Evolutionary conservation across 2,113 vertebrate species (phyloP).

Genomic region (Chlamydotis undulata): DNA sequence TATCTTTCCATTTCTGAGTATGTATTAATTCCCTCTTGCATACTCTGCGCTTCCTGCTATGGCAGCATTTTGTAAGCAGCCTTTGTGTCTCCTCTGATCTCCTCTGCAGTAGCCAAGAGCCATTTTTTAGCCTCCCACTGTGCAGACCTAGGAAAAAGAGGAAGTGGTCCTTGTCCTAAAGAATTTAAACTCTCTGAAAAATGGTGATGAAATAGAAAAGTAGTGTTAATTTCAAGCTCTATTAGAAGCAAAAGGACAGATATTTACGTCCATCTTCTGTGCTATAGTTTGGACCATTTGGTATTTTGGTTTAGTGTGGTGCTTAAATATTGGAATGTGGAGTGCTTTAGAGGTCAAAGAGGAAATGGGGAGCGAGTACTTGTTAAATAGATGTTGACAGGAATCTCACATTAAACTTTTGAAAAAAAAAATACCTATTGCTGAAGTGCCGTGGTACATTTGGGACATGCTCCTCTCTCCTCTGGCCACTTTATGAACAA

Average conservation of each 20-base stretch:
- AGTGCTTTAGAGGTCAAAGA: not conserved
- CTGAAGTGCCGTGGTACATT: not conserved
- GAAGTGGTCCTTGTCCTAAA: not conserved
- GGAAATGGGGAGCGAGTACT: not conserved
- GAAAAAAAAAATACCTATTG: not conserved
- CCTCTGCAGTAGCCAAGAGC: not conserved
- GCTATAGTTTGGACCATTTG: not conserved
- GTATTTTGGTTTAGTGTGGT: not conserved
- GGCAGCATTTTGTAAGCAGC: not conserved
- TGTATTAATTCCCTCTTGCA: not conserved
- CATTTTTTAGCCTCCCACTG: not conserved
- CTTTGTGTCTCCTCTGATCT: not conserved
- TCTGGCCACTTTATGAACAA: not conserved
- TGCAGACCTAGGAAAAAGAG: not conserved
- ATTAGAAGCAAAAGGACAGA: constrained; percentile 22
- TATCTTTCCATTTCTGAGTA: not conserved
- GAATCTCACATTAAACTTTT: not conserved
- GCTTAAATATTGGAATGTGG: not conserved
- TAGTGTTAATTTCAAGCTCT: constrained; percentile 31
- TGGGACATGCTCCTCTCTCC: not conserved
- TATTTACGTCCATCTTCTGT: not conserved
- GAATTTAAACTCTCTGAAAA: not conserved
- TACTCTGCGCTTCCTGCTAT: not conserved
- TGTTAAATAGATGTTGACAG: not conserved
- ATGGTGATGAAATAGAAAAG: not conserved